Base-by-base conservation (phyloP, 1,140 invertebrate species). In the Goniozus legneri region DNA sequence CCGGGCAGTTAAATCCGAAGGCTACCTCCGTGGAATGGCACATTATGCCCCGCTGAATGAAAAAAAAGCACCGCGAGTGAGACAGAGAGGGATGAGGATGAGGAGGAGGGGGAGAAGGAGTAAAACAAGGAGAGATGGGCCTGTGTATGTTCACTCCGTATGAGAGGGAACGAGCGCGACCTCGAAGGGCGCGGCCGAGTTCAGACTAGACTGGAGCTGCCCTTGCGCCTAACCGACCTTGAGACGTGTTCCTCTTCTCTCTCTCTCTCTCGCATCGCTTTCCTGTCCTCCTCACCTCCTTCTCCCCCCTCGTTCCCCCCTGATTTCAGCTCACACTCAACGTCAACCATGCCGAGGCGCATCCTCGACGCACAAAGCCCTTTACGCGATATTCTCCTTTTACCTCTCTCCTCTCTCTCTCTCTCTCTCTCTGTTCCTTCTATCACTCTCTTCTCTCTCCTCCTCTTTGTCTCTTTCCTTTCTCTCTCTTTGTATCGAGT, bases 161-260 rank as follows among this genome's bases (percentile, higher is more conserved):
- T 27, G 24, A 6, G 24, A 27, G 54, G 56, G 60, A 61, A 62
- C 51, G 55, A 50, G 60, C 56, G 52, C 53, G 64, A 64, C 56
- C 57, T 64, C 60, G 57, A 65, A 65, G 62, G 64, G 62, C 62
- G 64, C 62, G 62, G 56, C 52, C 49, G 46, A 54, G 57, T 55
- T 62, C 47, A 65, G 63, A 49, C 61, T 65, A 67, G 64, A 65
- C 55, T 58, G 58, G 62, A 60, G 56, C 55, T 67, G 64, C 64
- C 64, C 64, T 67, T 67, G 63, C 58, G 56, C 48, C 62, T 58
- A 58, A 57, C 54, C 41, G 64, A 62, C 64, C 63, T 67, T 67
- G 64, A 67, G 63, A 67, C 63, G 56, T 27, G 24, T 27, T 6
- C 4, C 24, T 10, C 10, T 27, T 10, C 24, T 27, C 4, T 27